These are phyloP conservation scores for Tinamus major DNA, from an alignment of 2,797 vertebrate species.

Conservation along the genomic window DNA sequence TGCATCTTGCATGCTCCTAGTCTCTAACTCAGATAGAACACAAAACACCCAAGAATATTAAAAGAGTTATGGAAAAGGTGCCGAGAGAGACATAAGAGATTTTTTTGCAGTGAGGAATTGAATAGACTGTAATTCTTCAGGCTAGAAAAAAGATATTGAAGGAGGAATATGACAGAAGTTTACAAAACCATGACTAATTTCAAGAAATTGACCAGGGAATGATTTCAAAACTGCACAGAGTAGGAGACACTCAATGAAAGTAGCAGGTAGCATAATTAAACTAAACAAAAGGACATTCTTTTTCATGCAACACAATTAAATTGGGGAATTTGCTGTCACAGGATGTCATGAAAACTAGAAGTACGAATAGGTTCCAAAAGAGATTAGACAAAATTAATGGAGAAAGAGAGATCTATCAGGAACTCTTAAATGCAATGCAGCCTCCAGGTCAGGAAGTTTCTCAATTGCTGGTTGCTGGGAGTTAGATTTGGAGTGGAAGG, in stretches of 20 bases:
- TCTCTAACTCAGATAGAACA: neutral
- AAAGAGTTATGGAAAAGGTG: neutral
- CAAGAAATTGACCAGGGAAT: neutral
- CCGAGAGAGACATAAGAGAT: neutral
- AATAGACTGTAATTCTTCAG: neutral
- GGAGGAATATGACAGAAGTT: neutral
- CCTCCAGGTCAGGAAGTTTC: neutral
- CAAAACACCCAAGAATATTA: neutral
- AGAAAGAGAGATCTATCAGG: neutral
- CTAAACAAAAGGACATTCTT: neutral
- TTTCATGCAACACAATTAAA: neutral
- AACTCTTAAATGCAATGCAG: neutral
- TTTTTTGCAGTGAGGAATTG: neutral
- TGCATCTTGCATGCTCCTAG: neutral
- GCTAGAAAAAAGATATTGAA: neutral
- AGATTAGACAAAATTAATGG: neutral
- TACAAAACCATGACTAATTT: neutral
- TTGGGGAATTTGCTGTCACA: neutral
- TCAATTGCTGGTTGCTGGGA: neutral
- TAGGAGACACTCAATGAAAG: neutral
- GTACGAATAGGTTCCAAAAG: neutral
- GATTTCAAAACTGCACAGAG: neutral
- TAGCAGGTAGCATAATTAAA: neutral
- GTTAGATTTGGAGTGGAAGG: too few species aligned
- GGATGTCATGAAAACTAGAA: neutral